Conservation (phyloP, 2,797 vertebrate genomes). For the Ceyx erithaca region DNA sequence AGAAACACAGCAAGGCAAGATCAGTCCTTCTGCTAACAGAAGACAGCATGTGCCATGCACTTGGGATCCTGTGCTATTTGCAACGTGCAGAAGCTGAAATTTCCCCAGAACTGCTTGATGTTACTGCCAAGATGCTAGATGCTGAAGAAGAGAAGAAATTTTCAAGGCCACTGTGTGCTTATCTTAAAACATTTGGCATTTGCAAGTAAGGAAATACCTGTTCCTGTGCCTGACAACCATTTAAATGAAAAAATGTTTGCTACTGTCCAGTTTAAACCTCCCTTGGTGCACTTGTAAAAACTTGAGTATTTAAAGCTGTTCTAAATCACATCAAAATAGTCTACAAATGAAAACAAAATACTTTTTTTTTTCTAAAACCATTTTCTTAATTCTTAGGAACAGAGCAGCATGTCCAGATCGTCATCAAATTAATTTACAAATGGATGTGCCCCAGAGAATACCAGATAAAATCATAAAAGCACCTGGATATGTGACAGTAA, state of each 20-base stretch:
- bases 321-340: background rate
- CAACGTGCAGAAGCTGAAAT: conserved; percentile 73
- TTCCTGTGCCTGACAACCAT: too few relatives aligned
- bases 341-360: background rate
- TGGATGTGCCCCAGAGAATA: conserved; percentile 54
- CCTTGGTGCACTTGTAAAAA: too few relatives aligned
- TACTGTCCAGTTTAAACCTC: too few relatives aligned
- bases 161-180: too few relatives aligned
- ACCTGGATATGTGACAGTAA: conserved; percentile 70
- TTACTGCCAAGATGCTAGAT: conserved; percentile 55
- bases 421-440: conserved; percentile 70
- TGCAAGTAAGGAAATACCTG: background rate
- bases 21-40: conserved; percentile 80
- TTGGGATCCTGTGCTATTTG: conserved; percentile 68
- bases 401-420: conserved; percentile 73
- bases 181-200: too few relatives aligned
- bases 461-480: background rate
- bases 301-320: background rate
- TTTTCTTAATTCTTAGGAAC: conserved; percentile 44
- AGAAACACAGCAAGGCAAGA: conserved; percentile 52
- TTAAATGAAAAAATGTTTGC: too few relatives aligned
- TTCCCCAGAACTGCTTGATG: conserved; percentile 65
- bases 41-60: background rate
- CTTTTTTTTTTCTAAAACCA: background rate
- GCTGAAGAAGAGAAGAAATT: conserved; percentile 69